phyloP scores from a whole-genome alignment of 64 coral and sea anemone genomes.

The Cladopsammia gracilis region DNA sequence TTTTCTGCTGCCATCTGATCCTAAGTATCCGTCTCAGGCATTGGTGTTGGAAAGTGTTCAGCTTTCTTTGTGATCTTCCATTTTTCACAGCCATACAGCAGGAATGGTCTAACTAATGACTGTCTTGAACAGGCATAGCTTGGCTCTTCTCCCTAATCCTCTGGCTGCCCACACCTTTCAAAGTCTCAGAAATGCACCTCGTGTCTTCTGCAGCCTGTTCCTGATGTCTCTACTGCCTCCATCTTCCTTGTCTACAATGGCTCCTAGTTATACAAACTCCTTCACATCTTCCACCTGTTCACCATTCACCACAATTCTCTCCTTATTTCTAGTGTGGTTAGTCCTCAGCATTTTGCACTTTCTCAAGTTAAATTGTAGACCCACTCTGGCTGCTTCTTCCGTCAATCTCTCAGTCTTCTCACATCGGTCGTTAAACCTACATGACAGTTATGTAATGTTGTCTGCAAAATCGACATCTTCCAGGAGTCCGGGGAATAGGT shows the following conservation, averaged over 20 bases:
- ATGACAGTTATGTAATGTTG: background rate
- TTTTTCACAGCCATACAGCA: background rate
- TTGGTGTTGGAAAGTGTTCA: background rate
- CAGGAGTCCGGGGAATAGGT: no score
- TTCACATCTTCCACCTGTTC: slow-evolving; percentile 12
- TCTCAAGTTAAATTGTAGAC: background rate
- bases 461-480: background rate
- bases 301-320: background rate
- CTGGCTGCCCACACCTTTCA: slow-evolving; percentile 27
- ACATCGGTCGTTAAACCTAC: background rate
- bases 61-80: background rate
- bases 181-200: slow-evolving; percentile 9
- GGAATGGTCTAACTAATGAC: background rate
- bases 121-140: slow-evolving; percentile 37
- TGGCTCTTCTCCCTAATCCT: slow-evolving; percentile 30
- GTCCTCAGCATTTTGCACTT: slow-evolving; percentile 16
- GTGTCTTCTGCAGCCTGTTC: slow-evolving; percentile 3
- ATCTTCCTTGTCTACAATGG: background rate
- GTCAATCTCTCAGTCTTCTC: slow-evolving; percentile 7
- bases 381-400: slow-evolving; percentile 9
- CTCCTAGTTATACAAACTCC: slow-evolving; percentile 33
- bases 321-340: background rate
- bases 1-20: background rate
- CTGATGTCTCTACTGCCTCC: slow-evolving; percentile 23
- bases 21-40: background rate